Conservation (phyloP, 2,888 invertebrate species). For the Leptogaster cylindrica region DNA sequence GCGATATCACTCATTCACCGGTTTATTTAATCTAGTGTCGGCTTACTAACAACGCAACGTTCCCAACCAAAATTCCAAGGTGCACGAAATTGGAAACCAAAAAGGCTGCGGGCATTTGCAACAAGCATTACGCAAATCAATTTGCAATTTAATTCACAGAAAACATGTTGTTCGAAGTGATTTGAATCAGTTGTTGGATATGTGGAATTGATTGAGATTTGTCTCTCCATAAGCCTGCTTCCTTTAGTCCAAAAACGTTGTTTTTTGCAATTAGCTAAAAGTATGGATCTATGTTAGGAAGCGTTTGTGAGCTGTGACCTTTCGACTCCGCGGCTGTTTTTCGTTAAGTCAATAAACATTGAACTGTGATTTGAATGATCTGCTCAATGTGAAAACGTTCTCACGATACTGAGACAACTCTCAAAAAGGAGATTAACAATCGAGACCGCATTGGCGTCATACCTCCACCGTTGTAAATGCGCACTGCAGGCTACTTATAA, state of each 20-base stretch:
- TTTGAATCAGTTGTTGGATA: too few relatives aligned
- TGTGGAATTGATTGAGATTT: too few relatives aligned
- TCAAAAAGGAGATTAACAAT: conserved; percentile 46
- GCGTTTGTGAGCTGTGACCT: too few relatives aligned
- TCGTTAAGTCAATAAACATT: neutral
- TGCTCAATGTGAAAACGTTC: conserved; percentile 37
- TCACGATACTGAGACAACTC: conserved; percentile 41
- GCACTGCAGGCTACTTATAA: conserved; percentile 31
- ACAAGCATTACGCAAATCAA: conserved; percentile 10
- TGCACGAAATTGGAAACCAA: too few relatives aligned
- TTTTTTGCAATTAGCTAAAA: conserved; percentile 23
- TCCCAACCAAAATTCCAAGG: too few relatives aligned
- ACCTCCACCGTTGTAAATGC: conserved; percentile 15
- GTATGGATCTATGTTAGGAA: conserved; percentile 17
- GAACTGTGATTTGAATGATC: conserved; percentile 18
- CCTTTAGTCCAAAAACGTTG: too few relatives aligned
- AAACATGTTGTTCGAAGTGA: conserved; percentile 14
- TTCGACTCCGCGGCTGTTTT: too few relatives aligned
- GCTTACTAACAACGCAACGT: too few relatives aligned
- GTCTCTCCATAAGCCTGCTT: too few relatives aligned
- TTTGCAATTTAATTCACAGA: conserved; percentile 26
- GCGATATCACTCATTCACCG: too few relatives aligned
- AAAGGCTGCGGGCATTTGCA: too few relatives aligned
- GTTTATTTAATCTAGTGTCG: too few relatives aligned
- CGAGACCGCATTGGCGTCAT: conserved; percentile 37